These are phyloP conservation scores for Paraescarpia echinospica DNA, from an alignment of 1,140 invertebrate genomes.

Conservation along the genomic window DNA sequence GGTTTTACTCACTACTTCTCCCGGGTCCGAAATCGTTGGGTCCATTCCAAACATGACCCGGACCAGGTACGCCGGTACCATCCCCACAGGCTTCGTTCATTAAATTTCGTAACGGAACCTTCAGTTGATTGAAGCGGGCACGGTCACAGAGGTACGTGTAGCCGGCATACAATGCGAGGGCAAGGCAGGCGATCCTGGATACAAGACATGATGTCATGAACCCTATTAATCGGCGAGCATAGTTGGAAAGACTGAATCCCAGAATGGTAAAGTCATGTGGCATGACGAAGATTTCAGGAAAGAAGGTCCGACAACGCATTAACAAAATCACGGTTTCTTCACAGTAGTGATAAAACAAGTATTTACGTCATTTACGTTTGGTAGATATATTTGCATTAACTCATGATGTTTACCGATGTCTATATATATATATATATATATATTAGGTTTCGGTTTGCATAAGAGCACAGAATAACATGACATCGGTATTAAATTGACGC, in stretches of 20 bases:
- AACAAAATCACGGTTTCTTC: neutral
- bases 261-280: no score
- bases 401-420: neutral
- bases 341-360: neutral
- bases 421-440: no score
- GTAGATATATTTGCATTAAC: no score
- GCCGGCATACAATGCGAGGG: conserved; percentile 13
- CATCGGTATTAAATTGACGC: no score
- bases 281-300: no score
- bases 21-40: neutral
- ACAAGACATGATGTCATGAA: neutral
- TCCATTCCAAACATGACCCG: neutral
- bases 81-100: neutral
- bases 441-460: neutral
- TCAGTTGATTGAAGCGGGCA: conserved; percentile 16
- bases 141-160: conserved; percentile 24
- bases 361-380: no score
- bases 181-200: neutral
- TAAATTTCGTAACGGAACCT: neutral
- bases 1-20: neutral
- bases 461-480: neutral
- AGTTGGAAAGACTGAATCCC: neutral
- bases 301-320: no score
- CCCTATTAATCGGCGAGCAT: neutral
- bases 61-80: no score